Base-by-base conservation (phyloP, 2,888 invertebrate species). In the Aromia moschata region DNA sequence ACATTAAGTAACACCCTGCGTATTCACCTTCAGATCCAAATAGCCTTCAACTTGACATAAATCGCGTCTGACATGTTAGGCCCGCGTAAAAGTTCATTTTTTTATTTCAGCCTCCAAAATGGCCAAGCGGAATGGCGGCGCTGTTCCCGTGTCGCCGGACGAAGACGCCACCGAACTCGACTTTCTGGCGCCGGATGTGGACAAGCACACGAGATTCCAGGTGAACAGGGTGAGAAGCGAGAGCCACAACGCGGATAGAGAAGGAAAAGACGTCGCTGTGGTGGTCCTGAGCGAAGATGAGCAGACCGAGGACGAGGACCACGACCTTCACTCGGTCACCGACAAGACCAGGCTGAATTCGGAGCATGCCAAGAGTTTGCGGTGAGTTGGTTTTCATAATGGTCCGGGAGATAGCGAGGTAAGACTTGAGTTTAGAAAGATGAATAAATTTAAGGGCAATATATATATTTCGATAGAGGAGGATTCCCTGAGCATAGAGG, bases 331-430 rank as follows among this genome's bases (percentile, higher is more conserved):
- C 60, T 75, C 83, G 17, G 75, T 82, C 67, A 84, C 82, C 2
- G 85, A 82, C 61, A 73, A 78, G 64, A 79, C 80, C 4, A 69
- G 77, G 56, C 62, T 81, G 37, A 79, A 80, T 72, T 76, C 79
- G 4, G 81, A 85, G 80, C 89, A 91, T 82, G 88, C 86, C 2
- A 91, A 91, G 81, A 92, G 91, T 80, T 92, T 92, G 80, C 86
- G 90, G 90, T 89, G 76, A 73, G 57, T 58, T 49, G 7, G n/a
- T n/a, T n/a, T n/a, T n/a, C n/a, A n/a, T n/a, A n/a, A n/a, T n/a
- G n/a, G n/a, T n/a, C n/a, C n/a, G n/a, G n/a, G n/a, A n/a, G n/a
- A n/a, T n/a, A n/a, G n/a, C n/a, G n/a, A n/a, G n/a, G n/a, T n/a
- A n/a, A n/a, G n/a, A n/a, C n/a, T n/a, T n/a, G n/a, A n/a, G n/a